A percentile compares a stretch with the other conserved stretches of the same genome.
These are phyloP conservation scores for Cosmopolites sordidus DNA, from an alignment of 2,888 invertebrate genomes.

Conservation along the genomic window DNA sequence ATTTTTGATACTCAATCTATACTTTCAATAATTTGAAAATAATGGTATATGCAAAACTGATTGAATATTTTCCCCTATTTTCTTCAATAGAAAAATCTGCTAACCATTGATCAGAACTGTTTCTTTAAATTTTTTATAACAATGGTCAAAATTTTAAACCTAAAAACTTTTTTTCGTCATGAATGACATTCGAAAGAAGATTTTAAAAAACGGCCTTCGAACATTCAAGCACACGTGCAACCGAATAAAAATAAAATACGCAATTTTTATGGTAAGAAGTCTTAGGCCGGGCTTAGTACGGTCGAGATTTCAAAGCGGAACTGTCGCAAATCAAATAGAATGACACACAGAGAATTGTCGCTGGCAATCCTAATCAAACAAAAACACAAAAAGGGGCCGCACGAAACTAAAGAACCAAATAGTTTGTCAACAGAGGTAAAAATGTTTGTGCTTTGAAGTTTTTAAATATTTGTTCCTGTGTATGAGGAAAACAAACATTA, in stretches of 20 bases:
- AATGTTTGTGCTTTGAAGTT: constrained; percentile 17
- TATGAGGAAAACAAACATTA: constrained; percentile 9
- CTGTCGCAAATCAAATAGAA: constrained; percentile 19
- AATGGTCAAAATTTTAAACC: too few species aligned
- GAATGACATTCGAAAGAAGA: too few species aligned
- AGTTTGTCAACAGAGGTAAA: constrained; percentile 18
- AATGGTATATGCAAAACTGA: too few species aligned
- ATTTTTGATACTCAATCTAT: too few species aligned
- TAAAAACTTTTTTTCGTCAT: too few species aligned
- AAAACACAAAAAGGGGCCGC: constrained; percentile 14
- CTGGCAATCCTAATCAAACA: constrained; percentile 24
- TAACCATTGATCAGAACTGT: too few species aligned
- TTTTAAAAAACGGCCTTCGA: background rate
- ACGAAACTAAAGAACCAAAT: constrained; percentile 17
- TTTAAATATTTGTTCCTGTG: constrained; percentile 26
- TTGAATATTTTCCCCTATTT: too few species aligned
- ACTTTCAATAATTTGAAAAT: too few species aligned
- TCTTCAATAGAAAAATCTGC: too few species aligned
- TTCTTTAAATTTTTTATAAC: too few species aligned
- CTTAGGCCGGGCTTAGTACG: background rate
- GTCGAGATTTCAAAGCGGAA: background rate
- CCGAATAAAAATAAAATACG: constrained; percentile 8
- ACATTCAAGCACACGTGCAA: constrained; percentile 10
- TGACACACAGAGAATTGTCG: constrained; percentile 1
- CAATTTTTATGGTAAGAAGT: constrained; percentile 10